These are phyloP conservation scores for Tapera naevia DNA, from an alignment of 2,797 vertebrate species.

Conservation along the genomic window DNA sequence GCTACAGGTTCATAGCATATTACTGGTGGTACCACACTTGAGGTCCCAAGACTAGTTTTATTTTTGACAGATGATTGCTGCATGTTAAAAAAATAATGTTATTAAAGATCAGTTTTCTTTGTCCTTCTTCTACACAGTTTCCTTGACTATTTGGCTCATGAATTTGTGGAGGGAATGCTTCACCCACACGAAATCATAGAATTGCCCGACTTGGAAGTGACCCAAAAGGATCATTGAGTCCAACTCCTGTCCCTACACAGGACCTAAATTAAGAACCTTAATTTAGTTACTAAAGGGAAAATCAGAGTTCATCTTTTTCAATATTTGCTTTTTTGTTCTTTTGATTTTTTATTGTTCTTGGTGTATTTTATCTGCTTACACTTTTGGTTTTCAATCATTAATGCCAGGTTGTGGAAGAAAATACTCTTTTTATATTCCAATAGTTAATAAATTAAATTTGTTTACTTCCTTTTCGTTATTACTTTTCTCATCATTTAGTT, in stretches of 20 bases:
- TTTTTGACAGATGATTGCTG: background rate
- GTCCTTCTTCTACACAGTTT: background rate
- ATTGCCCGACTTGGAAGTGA: too few relatives aligned
- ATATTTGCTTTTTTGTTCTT: background rate
- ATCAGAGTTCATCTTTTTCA: background rate
- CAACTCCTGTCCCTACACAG: too few relatives aligned
- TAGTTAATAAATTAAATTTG: background rate
- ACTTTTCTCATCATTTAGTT: background rate
- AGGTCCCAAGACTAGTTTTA: background rate
- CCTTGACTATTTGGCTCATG: background rate
- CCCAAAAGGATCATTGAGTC: too few relatives aligned
- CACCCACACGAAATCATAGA: too few relatives aligned
- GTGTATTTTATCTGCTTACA: background rate
- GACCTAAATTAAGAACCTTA: background rate
- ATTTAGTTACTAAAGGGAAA: background rate
- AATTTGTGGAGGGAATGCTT: background rate
- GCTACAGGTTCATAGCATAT: background rate
- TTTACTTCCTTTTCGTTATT: background rate
- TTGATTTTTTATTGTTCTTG: background rate
- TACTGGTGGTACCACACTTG: background rate
- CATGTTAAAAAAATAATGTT: background rate
- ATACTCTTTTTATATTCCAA: background rate
- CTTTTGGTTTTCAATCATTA: background rate
- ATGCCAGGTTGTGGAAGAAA: background rate
- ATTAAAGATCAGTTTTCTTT: background rate